Conservation (phyloP, 1,140 invertebrate species). For the Nephila pilipes region DNA sequence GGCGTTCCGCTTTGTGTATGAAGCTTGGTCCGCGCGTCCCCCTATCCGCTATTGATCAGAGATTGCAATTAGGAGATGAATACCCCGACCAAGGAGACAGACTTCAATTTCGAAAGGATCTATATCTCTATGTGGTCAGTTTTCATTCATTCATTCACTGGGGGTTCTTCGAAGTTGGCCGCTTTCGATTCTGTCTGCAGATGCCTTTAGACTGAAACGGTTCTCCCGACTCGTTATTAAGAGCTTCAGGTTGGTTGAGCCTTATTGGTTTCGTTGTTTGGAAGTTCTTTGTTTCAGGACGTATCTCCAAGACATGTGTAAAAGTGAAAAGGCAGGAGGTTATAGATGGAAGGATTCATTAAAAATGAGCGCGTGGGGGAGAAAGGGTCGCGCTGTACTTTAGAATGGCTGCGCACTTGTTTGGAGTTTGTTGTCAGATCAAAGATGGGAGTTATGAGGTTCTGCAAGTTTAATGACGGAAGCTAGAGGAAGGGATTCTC, state of each 20-base stretch:
- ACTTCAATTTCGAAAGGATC: constrained; percentile 49
- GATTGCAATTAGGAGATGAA: constrained; percentile 58
- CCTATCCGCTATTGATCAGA: constrained; percentile 50
- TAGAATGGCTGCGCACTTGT: not conserved
- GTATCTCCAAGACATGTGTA: constrained; percentile 8
- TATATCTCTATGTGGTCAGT: not conserved
- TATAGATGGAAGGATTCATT: constrained; percentile 19
- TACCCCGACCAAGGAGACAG: constrained; percentile 19
- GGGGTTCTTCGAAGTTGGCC: not conserved
- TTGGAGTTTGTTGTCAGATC: not conserved
- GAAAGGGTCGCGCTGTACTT: not conserved
- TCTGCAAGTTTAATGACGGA: not conserved
- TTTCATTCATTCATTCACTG: constrained; percentile 2
- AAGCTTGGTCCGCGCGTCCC: not conserved
- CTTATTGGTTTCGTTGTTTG: constrained; percentile 45
- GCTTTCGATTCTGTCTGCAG: not conserved
- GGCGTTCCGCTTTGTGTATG: constrained; percentile 52
- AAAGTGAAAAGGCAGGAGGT: not conserved
- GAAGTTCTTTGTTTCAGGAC: constrained; percentile 28
- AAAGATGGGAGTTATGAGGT: not conserved
- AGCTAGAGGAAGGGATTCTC: not conserved
- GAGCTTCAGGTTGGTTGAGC: not conserved
- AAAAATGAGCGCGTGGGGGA: not conserved
- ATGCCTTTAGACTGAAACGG: not conserved
- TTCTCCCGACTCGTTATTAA: constrained; percentile 40